phyloP scores from a whole-genome alignment of 2,888 invertebrate species.

The Branchellion lobata region DNA sequence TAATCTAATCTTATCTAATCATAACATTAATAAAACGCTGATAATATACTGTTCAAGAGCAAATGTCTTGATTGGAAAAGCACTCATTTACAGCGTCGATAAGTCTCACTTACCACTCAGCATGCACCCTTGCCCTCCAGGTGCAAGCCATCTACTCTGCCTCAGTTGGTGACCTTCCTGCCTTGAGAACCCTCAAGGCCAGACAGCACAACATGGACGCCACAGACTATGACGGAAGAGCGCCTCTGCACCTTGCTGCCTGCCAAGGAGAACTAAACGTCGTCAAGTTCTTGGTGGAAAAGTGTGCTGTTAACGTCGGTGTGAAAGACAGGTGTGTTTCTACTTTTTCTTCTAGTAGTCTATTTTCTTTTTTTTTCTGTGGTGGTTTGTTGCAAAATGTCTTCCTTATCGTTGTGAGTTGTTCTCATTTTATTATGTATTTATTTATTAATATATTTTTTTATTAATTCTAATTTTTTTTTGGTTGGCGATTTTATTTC shows the following conservation, averaged over 20 bases:
- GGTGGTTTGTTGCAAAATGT: neutral
- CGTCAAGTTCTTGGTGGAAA: constrained; percentile 83
- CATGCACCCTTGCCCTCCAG: neutral
- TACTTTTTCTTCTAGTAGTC: constrained; percentile 1
- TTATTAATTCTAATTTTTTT: too few species aligned
- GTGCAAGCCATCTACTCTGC: constrained; percentile 50
- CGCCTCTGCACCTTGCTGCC: constrained; percentile 89
- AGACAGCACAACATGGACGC: constrained; percentile 38
- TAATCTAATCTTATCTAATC: too few species aligned
- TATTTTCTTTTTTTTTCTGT: neutral
- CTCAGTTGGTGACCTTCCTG: constrained; percentile 50
- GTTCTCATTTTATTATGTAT: too few species aligned
- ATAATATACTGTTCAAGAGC: too few species aligned
- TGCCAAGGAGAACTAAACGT: constrained; percentile 89
- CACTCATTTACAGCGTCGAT: too few species aligned
- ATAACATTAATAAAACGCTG: too few species aligned
- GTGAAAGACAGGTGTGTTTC: constrained; percentile 79
- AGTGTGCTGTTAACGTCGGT: constrained; percentile 76
- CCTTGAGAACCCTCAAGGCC: constrained; percentile 41
- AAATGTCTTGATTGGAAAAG: too few species aligned
- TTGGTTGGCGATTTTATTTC: too few species aligned
- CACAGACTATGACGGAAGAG: constrained; percentile 90
- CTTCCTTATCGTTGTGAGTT: neutral
- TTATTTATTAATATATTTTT: too few species aligned
- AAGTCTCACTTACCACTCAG: too few species aligned